Evolutionary conservation across 2,888 invertebrate species (phyloP).

Genomic region (Chloroclystis v-ata): DNA sequence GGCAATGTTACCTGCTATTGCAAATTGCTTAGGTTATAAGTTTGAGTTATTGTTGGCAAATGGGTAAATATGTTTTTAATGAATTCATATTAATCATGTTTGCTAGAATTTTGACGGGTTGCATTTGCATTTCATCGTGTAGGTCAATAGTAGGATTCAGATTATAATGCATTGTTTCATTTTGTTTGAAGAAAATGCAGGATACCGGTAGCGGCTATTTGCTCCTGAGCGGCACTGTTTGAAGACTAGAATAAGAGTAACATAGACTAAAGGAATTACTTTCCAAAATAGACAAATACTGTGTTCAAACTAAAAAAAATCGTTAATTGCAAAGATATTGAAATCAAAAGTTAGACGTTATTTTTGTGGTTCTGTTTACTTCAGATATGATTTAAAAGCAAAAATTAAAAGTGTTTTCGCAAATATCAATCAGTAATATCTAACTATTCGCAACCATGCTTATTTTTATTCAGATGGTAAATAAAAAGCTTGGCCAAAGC

Average conservation of each 20-base stretch:
- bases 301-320: no score
- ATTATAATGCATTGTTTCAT: no score
- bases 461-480: slow-evolving; percentile 55
- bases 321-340: no score
- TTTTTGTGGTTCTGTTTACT: no score
- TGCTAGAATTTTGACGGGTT: no score
- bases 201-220: slow-evolving; percentile 12
- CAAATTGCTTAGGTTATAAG: slow-evolving; percentile 4
- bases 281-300: no score
- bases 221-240: slow-evolving; percentile 16
- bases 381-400: background rate
- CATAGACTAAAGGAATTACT: background rate
- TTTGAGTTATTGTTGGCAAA: background rate
- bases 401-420: background rate
- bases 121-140: no score
- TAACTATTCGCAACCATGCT: slow-evolving; percentile 36
- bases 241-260: background rate
- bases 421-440: slow-evolving; percentile 14
- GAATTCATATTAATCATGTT: no score
- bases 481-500: slow-evolving; percentile 58
- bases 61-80: background rate
- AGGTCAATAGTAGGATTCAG: no score
- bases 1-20: slow-evolving; percentile 9
- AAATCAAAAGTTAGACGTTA: no score
- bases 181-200: no score